Percentiles rank a stretch among this genome's conserved stretches.
Evolutionary conservation across 1,140 invertebrate genomes (phyloP).

Genomic region (Pectinophora gossypiella): DNA sequence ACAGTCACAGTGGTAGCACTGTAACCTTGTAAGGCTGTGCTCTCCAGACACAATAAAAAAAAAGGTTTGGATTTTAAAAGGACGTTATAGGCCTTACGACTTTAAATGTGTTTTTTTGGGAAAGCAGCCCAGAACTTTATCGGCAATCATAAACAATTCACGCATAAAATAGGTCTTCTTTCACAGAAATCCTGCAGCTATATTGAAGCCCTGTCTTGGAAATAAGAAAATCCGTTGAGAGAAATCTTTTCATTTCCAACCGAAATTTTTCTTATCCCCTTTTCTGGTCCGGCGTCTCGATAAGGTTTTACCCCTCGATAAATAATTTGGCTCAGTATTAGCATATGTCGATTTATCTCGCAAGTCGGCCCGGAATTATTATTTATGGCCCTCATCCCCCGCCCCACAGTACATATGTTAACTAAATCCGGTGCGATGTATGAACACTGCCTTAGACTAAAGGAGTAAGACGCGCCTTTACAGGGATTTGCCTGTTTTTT

Average conservation of each 20-base stretch:
- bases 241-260: background rate
- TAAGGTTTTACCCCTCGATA: constrained; percentile 52
- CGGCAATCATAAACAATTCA: too few species aligned
- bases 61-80: too few species aligned
- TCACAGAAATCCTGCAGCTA: too few species aligned
- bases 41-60: too few species aligned
- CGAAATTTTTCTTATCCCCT: background rate
- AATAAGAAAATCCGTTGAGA: too few species aligned
- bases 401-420: constrained; percentile 54
- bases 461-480: background rate
- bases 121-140: too few species aligned
- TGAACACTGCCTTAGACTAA: constrained; percentile 28
- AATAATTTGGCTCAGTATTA: constrained; percentile 66
- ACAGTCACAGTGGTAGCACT: too few species aligned
- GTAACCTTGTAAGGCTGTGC: too few species aligned
- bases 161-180: too few species aligned
- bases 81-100: too few species aligned
- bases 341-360: constrained; percentile 69
- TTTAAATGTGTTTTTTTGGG: too few species aligned
- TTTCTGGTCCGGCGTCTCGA: constrained; percentile 11
- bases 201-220: too few species aligned
- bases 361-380: constrained; percentile 48
- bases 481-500: background rate
- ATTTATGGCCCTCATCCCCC: constrained; percentile 48
- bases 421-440: constrained; percentile 46